These are phyloP conservation scores for Chromoteleia sp. DNA, from an alignment of 2,888 invertebrate species.

Conservation along the genomic window DNA sequence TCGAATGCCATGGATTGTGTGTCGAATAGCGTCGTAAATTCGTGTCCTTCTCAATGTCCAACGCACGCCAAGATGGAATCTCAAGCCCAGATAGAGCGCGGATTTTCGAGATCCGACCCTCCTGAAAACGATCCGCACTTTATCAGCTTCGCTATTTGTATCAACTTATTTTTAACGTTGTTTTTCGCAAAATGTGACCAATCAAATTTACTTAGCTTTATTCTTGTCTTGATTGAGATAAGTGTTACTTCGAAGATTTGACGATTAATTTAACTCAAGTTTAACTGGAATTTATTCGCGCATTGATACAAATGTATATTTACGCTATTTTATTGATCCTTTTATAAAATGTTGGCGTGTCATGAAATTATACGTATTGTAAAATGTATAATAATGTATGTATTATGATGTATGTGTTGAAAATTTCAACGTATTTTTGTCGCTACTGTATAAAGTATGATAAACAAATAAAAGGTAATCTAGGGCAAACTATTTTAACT, in stretches of 20 bases:
- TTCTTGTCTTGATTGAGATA: no score
- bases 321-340: constrained; percentile 10
- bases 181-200: background rate
- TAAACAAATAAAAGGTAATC: no score
- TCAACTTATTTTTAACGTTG: constrained; percentile 12
- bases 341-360: no score
- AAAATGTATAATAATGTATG: no score
- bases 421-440: no score
- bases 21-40: constrained; percentile 71
- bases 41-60: constrained; percentile 59
- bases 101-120: constrained; percentile 54
- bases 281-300: constrained; percentile 8
- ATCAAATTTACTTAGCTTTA: no score
- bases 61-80: constrained; percentile 55
- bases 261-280: no score
- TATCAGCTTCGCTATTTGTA: constrained; percentile 35
- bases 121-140: constrained; percentile 38
- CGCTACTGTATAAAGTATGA: no score
- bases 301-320: constrained; percentile 17
- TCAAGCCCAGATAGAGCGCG: constrained; percentile 37
- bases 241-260: no score
- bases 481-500: no score
- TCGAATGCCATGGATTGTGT: constrained; percentile 66
- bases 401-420: no score
- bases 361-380: no score